Evolutionary conservation across 2,888 invertebrate genomes (phyloP), one percentile per base, ranked within the genome.

Genomic region (Mesorhabditis sp.): DNA sequence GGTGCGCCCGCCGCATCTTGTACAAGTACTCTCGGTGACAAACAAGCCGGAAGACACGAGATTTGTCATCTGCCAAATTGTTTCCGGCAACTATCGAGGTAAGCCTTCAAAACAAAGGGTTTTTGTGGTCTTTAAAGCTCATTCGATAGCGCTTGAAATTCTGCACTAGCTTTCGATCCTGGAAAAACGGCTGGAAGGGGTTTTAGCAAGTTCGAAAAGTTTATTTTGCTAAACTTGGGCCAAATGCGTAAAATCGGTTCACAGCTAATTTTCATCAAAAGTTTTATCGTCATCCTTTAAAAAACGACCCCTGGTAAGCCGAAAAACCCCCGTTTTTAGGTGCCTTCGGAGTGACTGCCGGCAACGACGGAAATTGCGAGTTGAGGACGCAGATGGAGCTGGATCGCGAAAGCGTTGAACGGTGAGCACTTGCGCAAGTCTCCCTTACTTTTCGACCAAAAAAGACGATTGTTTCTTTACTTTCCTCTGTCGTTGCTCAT

Each of bases 401-500:
- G 63, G 85, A 85, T 70, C 69, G 85, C 13, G 85, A 85, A 68
- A 77, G 76, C 7, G 79, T 83, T n/a, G 84, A 83, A 62, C 74
- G 80, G 68, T 75, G 43, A 5, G 43, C 61, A n/a, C 58, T 50
- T n/a, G n/a, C 7, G 1, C 58, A 50, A 50, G 1, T 50, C n/a
- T 50, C 2, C 58, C n/a, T 50, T 1, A 10, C 58, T 2, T 50
- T 50, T 50, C 58, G 7, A 50, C 7, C 1, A 50, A 5, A 63
- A 44, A 66, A 2, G 10, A 7, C 44, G 15, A 45, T 44, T 43
- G 13, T 45, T 65, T 44, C 4, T 45, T 5, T 43, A 5, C 67
- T 67, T 5, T 28, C 43, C 50, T 15, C 13, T n/a, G 15, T 58
- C 45, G n/a, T 62, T 43, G 10, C 13, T 28, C 15, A 13, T 15